Base-by-base conservation (phyloP, 1,140 invertebrate species). In the Heliconius hermathena region DNA sequence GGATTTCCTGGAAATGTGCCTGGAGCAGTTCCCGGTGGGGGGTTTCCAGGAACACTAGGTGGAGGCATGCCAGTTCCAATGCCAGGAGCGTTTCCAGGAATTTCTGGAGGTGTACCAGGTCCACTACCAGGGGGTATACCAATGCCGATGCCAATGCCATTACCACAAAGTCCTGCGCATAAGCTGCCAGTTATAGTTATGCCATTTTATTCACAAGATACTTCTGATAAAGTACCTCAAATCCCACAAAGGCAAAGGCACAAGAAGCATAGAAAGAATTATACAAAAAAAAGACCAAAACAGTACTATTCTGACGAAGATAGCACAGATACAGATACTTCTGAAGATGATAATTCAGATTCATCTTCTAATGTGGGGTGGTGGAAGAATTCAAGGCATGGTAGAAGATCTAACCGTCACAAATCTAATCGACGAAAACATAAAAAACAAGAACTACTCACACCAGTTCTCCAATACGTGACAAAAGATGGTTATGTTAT, bases 171-270 rank as follows among this genome's bases (percentile, higher is more conserved):
- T 9, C 88, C 90, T n/a, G 71, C 83, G 16, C 89, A 90, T 9
- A 94, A 94, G 78, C 79, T 94, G 4, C 93, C 93, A n/a, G 91
- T 94, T 20, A 92, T 94, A 5, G 93, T 94, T 3, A 94, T 94
- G 93, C 91, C 93, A 8, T 91, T 92, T 36, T 94, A 94, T 79
- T 91, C 91, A 1, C 91, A 87, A 74, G 91, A 93, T 70, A 81
- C 83, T 29, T 66, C 60, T 29, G 60, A n/a, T 20, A 91, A 89
- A 71, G 89, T 85, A 76, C 60, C 76, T 54, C 77, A 76, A n/a
- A 9, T 18, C 46, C 29, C 38, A 60, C 76, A 26, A 54, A 66
- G 60, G 60, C 71, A 72, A 26, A 75, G 57, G 60, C 80, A 77
- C 60, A 84, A 66, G 26, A 66, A 66, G 80, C 80, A 73, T 57